phyloP scores from a whole-genome alignment of 2,888 invertebrate species.

The Acanthosoma haemorrhoidale region DNA sequence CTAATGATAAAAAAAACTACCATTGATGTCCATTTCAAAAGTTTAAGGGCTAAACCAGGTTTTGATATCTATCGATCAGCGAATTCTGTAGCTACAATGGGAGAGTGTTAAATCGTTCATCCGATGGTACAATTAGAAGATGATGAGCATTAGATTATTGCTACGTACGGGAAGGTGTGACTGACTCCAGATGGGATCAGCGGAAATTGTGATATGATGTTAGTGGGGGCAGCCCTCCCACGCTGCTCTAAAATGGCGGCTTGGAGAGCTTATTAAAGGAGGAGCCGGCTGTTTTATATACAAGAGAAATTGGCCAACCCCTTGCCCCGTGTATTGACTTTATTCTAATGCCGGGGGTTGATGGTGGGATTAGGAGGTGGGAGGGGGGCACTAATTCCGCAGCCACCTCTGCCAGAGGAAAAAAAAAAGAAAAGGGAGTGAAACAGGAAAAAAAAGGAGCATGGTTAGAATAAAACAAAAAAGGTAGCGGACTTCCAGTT shows the following conservation, averaged over 20 bases:
- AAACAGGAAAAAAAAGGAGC: not conserved
- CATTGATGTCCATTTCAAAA: too few species aligned
- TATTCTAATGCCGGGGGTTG: constrained; percentile 20
- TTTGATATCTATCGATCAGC: too few species aligned
- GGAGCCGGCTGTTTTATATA: constrained; percentile 21
- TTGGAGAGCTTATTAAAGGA: not conserved
- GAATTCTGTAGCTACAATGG: too few species aligned
- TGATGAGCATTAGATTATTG: too few species aligned
- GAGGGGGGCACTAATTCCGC: not conserved
- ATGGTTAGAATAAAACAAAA: not conserved
- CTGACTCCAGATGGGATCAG: not conserved
- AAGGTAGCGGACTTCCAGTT: not conserved
- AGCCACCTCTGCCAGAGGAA: not conserved
- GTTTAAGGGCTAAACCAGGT: too few species aligned
- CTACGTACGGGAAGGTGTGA: too few species aligned
- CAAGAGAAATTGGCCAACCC: constrained; percentile 13
- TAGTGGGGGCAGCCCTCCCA: not conserved
- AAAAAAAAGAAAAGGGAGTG: not conserved
- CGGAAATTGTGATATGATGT: not conserved
- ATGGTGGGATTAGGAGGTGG: constrained; percentile 16
- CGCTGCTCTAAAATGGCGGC: not conserved
- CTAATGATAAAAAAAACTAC: too few species aligned
- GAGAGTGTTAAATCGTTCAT: too few species aligned
- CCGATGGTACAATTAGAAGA: too few species aligned
- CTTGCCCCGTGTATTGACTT: constrained; percentile 10